A percentile compares a stretch with the other conserved stretches of the same genome.
Evolutionary conservation across 2,797 vertebrate species (phyloP).

Genomic region (Chaunax sp.): DNA sequence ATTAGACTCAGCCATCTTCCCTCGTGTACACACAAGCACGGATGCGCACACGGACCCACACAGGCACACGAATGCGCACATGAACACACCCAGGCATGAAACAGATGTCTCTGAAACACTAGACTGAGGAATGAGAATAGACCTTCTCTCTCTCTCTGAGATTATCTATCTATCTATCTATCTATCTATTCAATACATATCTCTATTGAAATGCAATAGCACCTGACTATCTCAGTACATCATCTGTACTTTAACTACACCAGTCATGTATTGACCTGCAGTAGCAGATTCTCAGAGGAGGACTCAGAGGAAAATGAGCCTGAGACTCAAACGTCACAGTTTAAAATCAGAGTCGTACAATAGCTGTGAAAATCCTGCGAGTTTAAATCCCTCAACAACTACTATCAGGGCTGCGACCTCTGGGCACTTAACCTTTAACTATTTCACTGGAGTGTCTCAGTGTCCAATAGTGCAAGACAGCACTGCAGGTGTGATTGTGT

Average conservation of each 20-base stretch:
- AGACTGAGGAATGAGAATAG: slow-evolving; percentile 54
- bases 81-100: slow-evolving; percentile 43
- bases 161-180: not conserved
- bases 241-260: slow-evolving; percentile 34
- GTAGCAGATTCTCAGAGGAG: slow-evolving; percentile 63
- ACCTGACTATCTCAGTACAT: slow-evolving; percentile 14
- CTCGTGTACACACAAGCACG: slow-evolving; percentile 56
- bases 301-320: slow-evolving; percentile 66
- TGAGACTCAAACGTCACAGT: slow-evolving; percentile 67
- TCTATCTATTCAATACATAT: slow-evolving; percentile 6
- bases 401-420: slow-evolving; percentile 59
- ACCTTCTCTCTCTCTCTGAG: not conserved
- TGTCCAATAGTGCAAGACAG: slow-evolving; percentile 49
- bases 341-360: slow-evolving; percentile 61
- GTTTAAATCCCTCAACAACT: slow-evolving; percentile 68
- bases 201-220: not conserved
- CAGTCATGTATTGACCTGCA: slow-evolving; percentile 51
- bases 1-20: slow-evolving; percentile 71
- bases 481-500: slow-evolving; percentile 66
- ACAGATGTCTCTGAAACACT: slow-evolving; percentile 75
- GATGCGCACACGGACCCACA: slow-evolving; percentile 32
- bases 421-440: slow-evolving; percentile 73
- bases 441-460: slow-evolving; percentile 63
- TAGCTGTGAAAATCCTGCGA: slow-evolving; percentile 63
- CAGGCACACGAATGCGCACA: slow-evolving; percentile 31